Evolutionary conservation across 2,888 invertebrate genomes (phyloP), one percentile per base, ranked within the genome.

Genomic region (Euproctis similis): DNA sequence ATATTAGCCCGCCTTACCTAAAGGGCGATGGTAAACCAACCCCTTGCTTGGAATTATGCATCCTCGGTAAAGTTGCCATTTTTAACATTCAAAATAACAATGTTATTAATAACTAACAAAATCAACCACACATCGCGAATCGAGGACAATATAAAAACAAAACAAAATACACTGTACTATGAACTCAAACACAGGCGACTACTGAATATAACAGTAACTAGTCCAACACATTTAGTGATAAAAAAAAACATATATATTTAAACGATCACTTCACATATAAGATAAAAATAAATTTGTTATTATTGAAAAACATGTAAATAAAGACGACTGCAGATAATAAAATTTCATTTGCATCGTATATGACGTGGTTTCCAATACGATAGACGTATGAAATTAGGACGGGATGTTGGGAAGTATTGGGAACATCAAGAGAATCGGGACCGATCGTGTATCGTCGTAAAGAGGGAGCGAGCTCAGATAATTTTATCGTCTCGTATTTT

Each of bases 51-150:
- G 80, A 67, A 50, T 55, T 63, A 49, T 75, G 73, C 60, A 70
- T 71, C 46, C 82, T 65, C 11, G 82, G 82, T 56, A 84, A 72
- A 42, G 82, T 84, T 56, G 82, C 82, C 82, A 84, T 84, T 53
- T n/a, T 46, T 57, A 34, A 31, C 30, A 24, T 18, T 24, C 10
- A 24, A 34, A 25, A 14, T 14, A 14, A 6, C 14, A 4, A 4
- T 14, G 6, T 6, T 14, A 4, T 34, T 32, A 39, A 40, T 36
- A 31, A 7, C 48, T 38, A 31, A 43, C 42, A n/a, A n/a, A n/a
- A 31, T 24, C 30, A 19, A 36, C 26, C 22, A 36, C 10, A 47
- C 48, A 42, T 36, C 28, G 42, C 39, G 33, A 42, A 39, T 31
- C 33, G 35, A 28, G 28, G 33, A 12, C 28, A 41, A 30, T 39